Evolutionary conservation across 2,888 invertebrate species (phyloP).

Genomic region (Apocheima hispidaria): DNA sequence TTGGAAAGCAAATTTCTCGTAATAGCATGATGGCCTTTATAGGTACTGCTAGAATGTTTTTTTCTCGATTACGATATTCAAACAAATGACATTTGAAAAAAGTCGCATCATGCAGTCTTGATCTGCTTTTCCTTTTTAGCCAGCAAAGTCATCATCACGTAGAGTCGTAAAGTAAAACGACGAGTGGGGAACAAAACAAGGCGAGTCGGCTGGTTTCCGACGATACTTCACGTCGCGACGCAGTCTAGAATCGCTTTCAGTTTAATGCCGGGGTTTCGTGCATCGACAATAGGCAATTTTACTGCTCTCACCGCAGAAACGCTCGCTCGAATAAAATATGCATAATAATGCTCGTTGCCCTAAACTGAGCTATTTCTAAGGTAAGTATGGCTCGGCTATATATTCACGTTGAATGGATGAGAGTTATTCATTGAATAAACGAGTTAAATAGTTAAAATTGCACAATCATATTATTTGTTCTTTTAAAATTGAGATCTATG

Average conservation of each 20-base stretch:
- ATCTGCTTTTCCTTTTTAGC: slow-evolving; percentile 45
- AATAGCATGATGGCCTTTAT: too few species aligned
- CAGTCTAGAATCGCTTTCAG: slow-evolving; percentile 75
- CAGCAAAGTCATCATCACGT: slow-evolving; percentile 55
- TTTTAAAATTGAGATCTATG: too few species aligned
- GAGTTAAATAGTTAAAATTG: too few species aligned
- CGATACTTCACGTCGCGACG: slow-evolving; percentile 64
- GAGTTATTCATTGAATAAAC: slow-evolving; percentile 4
- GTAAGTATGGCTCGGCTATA: slow-evolving; percentile 27
- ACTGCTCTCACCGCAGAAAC: slow-evolving; percentile 60
- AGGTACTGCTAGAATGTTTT: too few species aligned
- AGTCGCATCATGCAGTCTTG: slow-evolving; percentile 15
- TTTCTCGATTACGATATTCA: too few species aligned
- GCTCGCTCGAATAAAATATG: slow-evolving; percentile 56
- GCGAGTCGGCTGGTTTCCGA: slow-evolving; percentile 47
- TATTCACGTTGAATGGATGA: slow-evolving; percentile 31
- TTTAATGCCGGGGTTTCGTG: slow-evolving; percentile 74
- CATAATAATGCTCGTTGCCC: slow-evolving; percentile 50
- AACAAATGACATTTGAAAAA: background rate
- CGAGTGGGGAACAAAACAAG: slow-evolving; percentile 46
- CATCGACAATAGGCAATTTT: slow-evolving; percentile 78
- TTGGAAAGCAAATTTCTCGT: too few species aligned
- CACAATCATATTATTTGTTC: too few species aligned
- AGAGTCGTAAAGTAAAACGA: slow-evolving; percentile 52
- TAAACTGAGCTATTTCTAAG: slow-evolving; percentile 40